These are phyloP conservation scores for Dione juno DNA, from an alignment of 2,888 invertebrate species.

Conservation along the genomic window DNA sequence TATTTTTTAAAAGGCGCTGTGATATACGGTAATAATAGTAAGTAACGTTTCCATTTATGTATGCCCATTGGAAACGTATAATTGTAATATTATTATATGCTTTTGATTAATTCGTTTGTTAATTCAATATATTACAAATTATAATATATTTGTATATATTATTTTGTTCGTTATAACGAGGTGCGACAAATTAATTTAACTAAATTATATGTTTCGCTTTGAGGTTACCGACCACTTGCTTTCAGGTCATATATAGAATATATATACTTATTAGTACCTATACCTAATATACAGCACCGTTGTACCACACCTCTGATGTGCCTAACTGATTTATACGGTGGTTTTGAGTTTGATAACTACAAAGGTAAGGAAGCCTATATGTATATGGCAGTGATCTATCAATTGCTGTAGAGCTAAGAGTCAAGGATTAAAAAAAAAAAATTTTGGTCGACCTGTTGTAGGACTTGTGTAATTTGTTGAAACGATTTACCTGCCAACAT, in stretches of 20 bases:
- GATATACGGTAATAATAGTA: too few relatives aligned
- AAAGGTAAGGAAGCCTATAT: too few relatives aligned
- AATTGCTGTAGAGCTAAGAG: too few relatives aligned
- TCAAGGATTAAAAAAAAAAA: too few relatives aligned
- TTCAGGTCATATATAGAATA: neutral
- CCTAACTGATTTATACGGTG: too few relatives aligned
- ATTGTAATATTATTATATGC: neutral
- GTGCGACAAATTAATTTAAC: slow-evolving; percentile 8
- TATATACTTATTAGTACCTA: neutral
- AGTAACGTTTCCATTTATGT: neutral
- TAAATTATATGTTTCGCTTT: slow-evolving; percentile 9
- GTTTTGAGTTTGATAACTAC: too few relatives aligned
- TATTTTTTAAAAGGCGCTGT: too few relatives aligned
- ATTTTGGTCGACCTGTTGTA: too few relatives aligned
- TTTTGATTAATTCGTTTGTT: slow-evolving; percentile 1
- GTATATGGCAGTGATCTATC: too few relatives aligned
- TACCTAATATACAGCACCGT: neutral
- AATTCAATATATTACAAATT: neutral
- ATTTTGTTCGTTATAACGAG: neutral
- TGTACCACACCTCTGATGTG: neutral
- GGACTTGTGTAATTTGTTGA: too few relatives aligned
- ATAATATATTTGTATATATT: neutral
- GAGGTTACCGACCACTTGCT: neutral
- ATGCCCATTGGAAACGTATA: neutral
- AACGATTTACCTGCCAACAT: too few relatives aligned